Conservation (phyloP, 23 tunicate species). For the Styela plicata region DNA sequence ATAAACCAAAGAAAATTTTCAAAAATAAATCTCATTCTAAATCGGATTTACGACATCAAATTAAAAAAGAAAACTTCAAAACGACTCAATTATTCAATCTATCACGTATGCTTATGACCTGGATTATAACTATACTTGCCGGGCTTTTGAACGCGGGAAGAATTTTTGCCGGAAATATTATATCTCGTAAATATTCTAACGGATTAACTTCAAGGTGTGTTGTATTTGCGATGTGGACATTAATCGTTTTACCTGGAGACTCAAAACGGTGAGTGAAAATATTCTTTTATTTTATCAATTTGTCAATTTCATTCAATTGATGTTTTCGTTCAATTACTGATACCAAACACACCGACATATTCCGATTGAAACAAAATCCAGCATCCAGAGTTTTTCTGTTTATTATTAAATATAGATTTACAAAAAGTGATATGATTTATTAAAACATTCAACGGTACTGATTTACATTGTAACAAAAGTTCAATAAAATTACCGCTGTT, state of each 20-base stretch:
- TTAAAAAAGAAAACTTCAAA: neutral
- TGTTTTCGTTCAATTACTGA: too few relatives aligned
- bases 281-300: neutral
- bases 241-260: conserved; percentile 11
- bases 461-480: too few relatives aligned
- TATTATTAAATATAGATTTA: too few relatives aligned
- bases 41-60: neutral
- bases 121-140: neutral
- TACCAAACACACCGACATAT: too few relatives aligned
- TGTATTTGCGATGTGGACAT: neutral
- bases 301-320: too few relatives aligned
- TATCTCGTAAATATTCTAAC: neutral
- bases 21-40: neutral
- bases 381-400: too few relatives aligned
- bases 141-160: neutral
- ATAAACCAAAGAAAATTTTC: neutral
- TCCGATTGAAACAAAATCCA: too few relatives aligned
- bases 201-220: neutral
- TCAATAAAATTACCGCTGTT: too few relatives aligned
- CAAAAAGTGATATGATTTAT: too few relatives aligned
- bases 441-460: too few relatives aligned
- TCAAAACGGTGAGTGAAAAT: neutral
- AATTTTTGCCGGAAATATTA: neutral
- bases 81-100: neutral
- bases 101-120: neutral